A percentile compares a stretch with the other conserved stretches of the same genome.
phyloP scores from a whole-genome alignment of 1,140 invertebrate genomes.

The Berghia stephanieae region DNA sequence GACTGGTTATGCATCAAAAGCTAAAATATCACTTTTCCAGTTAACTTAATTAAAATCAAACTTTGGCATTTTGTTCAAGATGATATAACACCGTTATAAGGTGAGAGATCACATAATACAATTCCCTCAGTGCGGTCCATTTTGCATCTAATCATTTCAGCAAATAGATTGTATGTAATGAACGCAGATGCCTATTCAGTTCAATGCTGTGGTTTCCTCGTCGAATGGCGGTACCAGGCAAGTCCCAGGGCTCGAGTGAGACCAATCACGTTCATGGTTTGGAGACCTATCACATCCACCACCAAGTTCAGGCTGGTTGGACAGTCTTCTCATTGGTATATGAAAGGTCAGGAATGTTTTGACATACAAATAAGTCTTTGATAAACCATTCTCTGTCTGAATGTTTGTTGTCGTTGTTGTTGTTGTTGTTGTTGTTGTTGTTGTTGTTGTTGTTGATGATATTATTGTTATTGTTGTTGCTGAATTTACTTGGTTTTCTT shows the following conservation, averaged over 20 bases:
- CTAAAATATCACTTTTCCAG: no score
- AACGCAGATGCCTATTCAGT: neutral
- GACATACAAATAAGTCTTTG: no score
- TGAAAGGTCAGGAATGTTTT: slow-evolving; percentile 7
- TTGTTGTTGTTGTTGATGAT: no score
- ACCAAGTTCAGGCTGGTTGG: neutral
- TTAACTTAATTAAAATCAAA: no score
- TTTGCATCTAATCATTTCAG: neutral
- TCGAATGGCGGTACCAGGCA: slow-evolving; percentile 13
- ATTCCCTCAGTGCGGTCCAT: neutral
- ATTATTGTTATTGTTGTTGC: no score
- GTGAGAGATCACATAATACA: neutral
- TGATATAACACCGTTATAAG: no score
- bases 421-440: no score
- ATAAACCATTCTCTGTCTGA: no score
- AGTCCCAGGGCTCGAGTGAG: neutral
- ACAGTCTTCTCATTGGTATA: neutral
- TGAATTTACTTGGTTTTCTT: no score
- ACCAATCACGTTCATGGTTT: slow-evolving; percentile 1
- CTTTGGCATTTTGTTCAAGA: no score
- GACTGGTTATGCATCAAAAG: no score
- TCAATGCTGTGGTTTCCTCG: slow-evolving; percentile 3
- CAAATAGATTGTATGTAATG: neutral
- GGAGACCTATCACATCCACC: neutral
- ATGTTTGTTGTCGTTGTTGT: no score